phyloP scores from a whole-genome alignment of 1,140 invertebrate species.

The Agraylea sexmaculata region DNA sequence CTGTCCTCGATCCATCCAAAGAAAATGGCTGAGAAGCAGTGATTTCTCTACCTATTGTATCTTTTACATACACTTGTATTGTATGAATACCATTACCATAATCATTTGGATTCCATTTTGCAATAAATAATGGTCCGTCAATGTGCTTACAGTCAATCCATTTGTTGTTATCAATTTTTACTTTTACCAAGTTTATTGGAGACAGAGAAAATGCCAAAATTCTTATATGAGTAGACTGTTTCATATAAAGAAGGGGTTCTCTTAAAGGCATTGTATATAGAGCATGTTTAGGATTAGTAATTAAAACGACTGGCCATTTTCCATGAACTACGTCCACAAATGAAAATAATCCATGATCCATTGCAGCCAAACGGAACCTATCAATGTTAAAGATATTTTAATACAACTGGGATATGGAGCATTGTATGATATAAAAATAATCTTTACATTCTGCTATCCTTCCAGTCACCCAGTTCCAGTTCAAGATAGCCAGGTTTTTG shows the following conservation, averaged over 20 bases:
- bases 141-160: constrained; percentile 51
- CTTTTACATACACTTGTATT: constrained; percentile 51
- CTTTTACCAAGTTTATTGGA: constrained; percentile 46
- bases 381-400: constrained; percentile 19
- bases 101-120: constrained; percentile 53
- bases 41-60: constrained; percentile 46
- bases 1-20: constrained; percentile 54
- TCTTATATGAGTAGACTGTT: constrained; percentile 68
- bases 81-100: constrained; percentile 58
- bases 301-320: constrained; percentile 69
- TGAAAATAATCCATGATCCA: constrained; percentile 85
- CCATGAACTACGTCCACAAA: constrained; percentile 69
- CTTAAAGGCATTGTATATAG: constrained; percentile 56
- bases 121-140: constrained; percentile 59
- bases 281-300: constrained; percentile 85
- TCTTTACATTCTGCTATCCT: constrained; percentile 73
- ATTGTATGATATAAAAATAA: constrained; percentile 5
- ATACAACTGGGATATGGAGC: too few relatives aligned
- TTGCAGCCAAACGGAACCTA: constrained; percentile 67
- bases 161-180: constrained; percentile 50
- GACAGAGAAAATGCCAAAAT: constrained; percentile 62
- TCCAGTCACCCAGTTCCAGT: constrained; percentile 89
- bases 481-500: constrained; percentile 77
- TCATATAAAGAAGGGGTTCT: constrained; percentile 59
- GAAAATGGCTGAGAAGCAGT: constrained; percentile 60